Base-by-base conservation (phyloP, 1,140 invertebrate genomes). In the Sipha flava region DNA sequence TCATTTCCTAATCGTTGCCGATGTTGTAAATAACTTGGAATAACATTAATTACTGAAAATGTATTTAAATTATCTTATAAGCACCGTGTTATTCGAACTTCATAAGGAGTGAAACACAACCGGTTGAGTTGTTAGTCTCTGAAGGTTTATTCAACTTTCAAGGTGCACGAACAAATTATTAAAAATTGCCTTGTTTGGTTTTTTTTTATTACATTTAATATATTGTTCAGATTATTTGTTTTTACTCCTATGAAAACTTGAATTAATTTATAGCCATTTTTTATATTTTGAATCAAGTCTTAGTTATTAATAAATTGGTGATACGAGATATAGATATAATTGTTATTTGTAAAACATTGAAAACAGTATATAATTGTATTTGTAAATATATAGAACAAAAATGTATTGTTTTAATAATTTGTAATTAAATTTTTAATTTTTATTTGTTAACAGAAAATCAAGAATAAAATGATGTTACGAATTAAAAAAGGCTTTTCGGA, bases 401-500 rank as follows among this genome's bases (percentile, higher is more conserved):
- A n/a, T n/a, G n/a, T n/a, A n/a, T n/a, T n/a, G n/a, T n/a, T n/a
- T n/a, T n/a, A n/a, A 10, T 29, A 0, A 26, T 70, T 29, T 26
- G 6, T 68, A 3, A 23, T 68, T 64, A 64, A 34, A 0, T 40
- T 0, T 26, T 12, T 47, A 26, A 70, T 54, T 77, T 40, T 40
- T 1, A 40, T 77, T 18, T 77, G 14, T 77, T 40, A 10, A 34
- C 34, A 59, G 73, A 77, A 52, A 57, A 14, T 43, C 21, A 59
- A 59, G 3, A 77, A 57, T 14, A 77, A 77, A 59, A 77, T 77
- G 21, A 77, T 77, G 73, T 57, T 77, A 14, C 73, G 73, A n/a
- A 26, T 77, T 3, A 77, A 77, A 77, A 77, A 77, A 77, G 34
- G 73, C 7, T 77, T 77, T 77, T 59, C 73, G 34, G 73, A 77